Evolutionary conservation across 2,797 vertebrate species (phyloP).

Genomic region (Esox lucius): DNA sequence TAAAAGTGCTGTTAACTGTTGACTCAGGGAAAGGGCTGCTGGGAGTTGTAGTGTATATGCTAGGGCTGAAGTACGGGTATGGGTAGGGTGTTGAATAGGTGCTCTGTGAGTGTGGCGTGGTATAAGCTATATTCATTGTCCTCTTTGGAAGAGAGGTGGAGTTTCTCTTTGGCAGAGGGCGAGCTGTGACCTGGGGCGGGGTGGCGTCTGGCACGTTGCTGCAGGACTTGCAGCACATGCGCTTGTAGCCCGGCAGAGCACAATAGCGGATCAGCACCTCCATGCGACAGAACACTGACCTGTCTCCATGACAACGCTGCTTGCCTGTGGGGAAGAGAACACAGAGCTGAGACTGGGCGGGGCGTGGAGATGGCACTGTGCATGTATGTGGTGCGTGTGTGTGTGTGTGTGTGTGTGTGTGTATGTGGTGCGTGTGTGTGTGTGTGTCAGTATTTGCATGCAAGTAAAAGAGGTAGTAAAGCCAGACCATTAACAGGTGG

Average conservation of each 20-base stretch:
- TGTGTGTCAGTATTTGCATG: slow-evolving; percentile 21
- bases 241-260: slow-evolving; percentile 84
- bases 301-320: slow-evolving; percentile 88
- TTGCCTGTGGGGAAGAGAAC: slow-evolving; percentile 84
- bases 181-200: background rate
- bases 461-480: slow-evolving; percentile 45
- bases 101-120: slow-evolving; percentile 18
- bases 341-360: slow-evolving; percentile 59
- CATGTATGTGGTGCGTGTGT: background rate
- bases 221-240: slow-evolving; percentile 93
- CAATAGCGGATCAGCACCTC: slow-evolving; percentile 88
- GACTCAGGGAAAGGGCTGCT: slow-evolving; percentile 23
- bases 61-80: slow-evolving; percentile 28
- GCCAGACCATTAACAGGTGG: slow-evolving; percentile 61
- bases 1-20: slow-evolving; percentile 29
- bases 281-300: slow-evolving; percentile 91
- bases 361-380: slow-evolving; percentile 24
- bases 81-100: slow-evolving; percentile 39
- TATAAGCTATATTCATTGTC: background rate
- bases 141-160: background rate
- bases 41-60: slow-evolving; percentile 35
- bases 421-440: too few species aligned
- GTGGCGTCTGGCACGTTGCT: slow-evolving; percentile 57
- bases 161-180: slow-evolving; percentile 12
- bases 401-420: slow-evolving; percentile 14